Conservation (phyloP, 1,140 invertebrate species). For the roundworm (Caenorhabditis elegans) region WBcel235 BX284604.4:9924501-9925000, state of each 20-base stretch:
- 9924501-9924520: constrained; percentile 5
- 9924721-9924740: neutral
- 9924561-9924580: neutral
- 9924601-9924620: neutral
- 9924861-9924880: neutral
- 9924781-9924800: no score
- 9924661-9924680: neutral
- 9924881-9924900: neutral
- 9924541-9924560: neutral
- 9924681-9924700: neutral
- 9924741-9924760: neutral
- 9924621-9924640: neutral
- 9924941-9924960: neutral
- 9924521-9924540: neutral
- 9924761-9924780: neutral
- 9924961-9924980: neutral
- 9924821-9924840: neutral
- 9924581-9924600: constrained; percentile 22
- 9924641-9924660: neutral
- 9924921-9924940: neutral
- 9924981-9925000: neutral
- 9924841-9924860: neutral
- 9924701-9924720: neutral
- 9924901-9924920: constrained; percentile 3
- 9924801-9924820: no score